Conservation (phyloP, 2,888 invertebrate species). For the Cataglyphis albicans region DNA sequence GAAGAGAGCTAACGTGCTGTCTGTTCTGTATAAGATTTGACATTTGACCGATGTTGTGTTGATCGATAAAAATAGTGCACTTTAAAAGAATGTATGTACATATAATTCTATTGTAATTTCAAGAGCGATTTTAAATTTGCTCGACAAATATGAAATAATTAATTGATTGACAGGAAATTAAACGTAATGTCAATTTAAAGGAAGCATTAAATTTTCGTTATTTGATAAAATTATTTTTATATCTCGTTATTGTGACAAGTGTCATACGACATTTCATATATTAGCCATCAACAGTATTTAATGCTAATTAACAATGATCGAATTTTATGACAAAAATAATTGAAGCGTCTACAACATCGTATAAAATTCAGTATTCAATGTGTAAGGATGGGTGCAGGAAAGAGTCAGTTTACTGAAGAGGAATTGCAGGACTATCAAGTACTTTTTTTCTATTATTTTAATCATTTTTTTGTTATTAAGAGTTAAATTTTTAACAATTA, state of each 20-base stretch:
- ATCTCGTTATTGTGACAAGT: neutral
- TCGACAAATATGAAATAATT: neutral
- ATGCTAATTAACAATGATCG: neutral
- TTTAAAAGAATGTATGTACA: conserved; percentile 6
- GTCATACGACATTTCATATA: neutral
- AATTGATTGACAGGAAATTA: neutral
- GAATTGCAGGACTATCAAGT: conserved; percentile 97
- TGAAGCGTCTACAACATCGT: neutral
- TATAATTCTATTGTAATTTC: neutral
- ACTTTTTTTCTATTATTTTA: neutral
- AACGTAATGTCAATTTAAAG: neutral
- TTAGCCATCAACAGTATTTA: neutral
- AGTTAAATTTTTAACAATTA: conserved; percentile 1
- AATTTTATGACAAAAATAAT: conserved; percentile 1
- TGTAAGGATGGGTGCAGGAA: conserved; percentile 91
- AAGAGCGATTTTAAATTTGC: neutral
- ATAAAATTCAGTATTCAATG: neutral
- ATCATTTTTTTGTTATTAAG: neutral
- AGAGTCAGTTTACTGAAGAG: conserved; percentile 94
- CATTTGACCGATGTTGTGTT: neutral
- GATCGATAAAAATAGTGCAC: conserved; percentile 25
- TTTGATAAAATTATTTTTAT: neutral
- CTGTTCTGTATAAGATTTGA: neutral
- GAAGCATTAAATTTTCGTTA: neutral
- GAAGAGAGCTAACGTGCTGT: neutral